Base-by-base conservation (phyloP, 2,888 invertebrate species). In the Acronicta leporina region DNA sequence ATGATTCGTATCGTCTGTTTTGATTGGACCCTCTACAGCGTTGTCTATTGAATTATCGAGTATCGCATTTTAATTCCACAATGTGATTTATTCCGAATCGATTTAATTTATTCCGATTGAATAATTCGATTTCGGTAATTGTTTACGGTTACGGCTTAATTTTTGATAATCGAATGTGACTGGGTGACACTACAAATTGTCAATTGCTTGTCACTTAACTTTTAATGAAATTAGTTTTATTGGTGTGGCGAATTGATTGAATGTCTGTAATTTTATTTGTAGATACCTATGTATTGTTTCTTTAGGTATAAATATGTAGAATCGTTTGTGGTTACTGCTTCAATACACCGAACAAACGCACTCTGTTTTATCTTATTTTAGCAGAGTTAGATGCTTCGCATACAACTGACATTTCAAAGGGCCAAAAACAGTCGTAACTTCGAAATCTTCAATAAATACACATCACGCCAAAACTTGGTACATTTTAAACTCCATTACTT, bases 11-110 rank as follows among this genome's bases (percentile, higher is more conserved):
- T 77, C 76, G 64, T 76, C 78, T 89, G 85, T 90, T 90, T 86
- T 88, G 88, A 89, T 89, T 86, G 83, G 83, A 79, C 80, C 84
- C 72, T 86, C 87, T 85, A 88, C 87, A 86, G 84, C 84, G 81
- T 84, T 87, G 85, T 88, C 85, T 86, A 90, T 90, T 89, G 86
- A 89, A 87, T 89, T 84, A 86, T 85, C 83, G 84, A 82, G 75
- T 82, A 83, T 81, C 73, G 79, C 74, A 75, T 81, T 82, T 80
- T 79, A 80, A 81, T 77, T 81, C 68, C 44, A 60, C 59, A 60
- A 65, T 73, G 67, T 76, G 77, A 76, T 79, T 78, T 80, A 77
- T 75, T 77, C 69, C 50, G 73, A 77, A 75, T 72, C 75, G 62
- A 42, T 77, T 65, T 80, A 78, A 78, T 80, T 78, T 75, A 80